Evolutionary conservation across 53 echinoderm and acorn worm species (phyloP), one percentile per base, ranked within the genome.

Genomic region (Glandiceps talaboti): DNA sequence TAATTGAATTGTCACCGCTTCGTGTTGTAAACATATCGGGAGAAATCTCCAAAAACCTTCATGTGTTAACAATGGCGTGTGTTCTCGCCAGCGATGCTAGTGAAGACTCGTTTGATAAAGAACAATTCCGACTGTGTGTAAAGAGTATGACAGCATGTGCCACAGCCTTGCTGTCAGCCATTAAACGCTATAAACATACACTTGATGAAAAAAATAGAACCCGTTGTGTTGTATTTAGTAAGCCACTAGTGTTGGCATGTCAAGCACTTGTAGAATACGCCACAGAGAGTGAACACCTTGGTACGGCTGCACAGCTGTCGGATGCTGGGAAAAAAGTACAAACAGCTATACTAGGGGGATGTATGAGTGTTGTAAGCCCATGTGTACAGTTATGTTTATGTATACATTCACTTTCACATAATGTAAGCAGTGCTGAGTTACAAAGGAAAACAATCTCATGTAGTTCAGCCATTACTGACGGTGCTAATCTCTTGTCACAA

Each of bases 11-110:
- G 25, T 92, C 92, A 0, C 90, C 95, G 0, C 85, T 89, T 31
- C 85, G 88, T 27, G 85, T 95, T 26, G 88, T 95, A 30, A 92
- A 92, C 76, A 86, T 95, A 29, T 95, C 95, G 25, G 84, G 88
- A 0, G 92, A 95, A 30, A 90, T 95, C 32, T 88, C 89, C 79
- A 92, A 88, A 81, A 90, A 92, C 77, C 81, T 95, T 28, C 86
- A 88, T 1, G 79, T 87, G 26, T 76, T 95, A 29, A 92, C 95
- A 27, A 90, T 87, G 79, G 95, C 95, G 73, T 88, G 92, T 78
- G 87, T 88, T 32, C 95, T 95, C 81, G 95, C 95, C 85, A 95
- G 95, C 80, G 92, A 95, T 30, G 95, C 95, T 79, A 90, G 90
- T 75, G 92, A 92, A n/a, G 92, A 95, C 31, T 82, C 79, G 74